Evolutionary conservation across 2,888 invertebrate genomes (phyloP), one percentile per base, ranked within the genome.

Genomic region (Caenorhabditis parvicauda): DNA sequence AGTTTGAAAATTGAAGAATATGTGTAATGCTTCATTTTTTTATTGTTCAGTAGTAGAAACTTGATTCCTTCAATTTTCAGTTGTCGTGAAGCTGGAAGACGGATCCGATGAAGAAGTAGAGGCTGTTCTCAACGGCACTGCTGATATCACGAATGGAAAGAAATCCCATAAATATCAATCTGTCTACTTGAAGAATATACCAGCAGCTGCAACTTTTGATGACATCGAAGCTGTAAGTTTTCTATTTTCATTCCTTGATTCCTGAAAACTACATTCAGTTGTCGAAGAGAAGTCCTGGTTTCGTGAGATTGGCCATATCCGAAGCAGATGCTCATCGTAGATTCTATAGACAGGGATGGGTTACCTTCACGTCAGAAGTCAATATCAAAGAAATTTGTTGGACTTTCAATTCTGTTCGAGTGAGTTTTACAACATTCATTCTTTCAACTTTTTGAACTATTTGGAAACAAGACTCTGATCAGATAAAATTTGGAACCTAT

Each of bases 331-430:
- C 93, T 0, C 98, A 98, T 81, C 87, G 95, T 22, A 88, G 92
- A 41, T 98, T 95, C 90, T 90, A 91, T 83, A 88, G 98, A 14
- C 88, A 96, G 46, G 98, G 95, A 38, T 98, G 96, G 96, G 93
- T 95, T 32, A 96, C 96, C 0, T 77, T 62, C 54, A 89, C 91
- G 69, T 87, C 94, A 21, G 90, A 92, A 79, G 94, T 96, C 43
- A 95, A 96, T 83, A 96, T 98, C 70, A 96, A 96, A 82, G 96
- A 98, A 82, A 96, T 98, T 70, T 98, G 96, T 83, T 98, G 95
- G 95, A 92, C 91, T 82, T 86, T 99, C 39, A 96, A 95, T 82
- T 94, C 92, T 74, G 91, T 93, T 63, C 87, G 95, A 77, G 68
- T 76, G 17, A 32, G 7, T 44, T 1, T 43, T 46, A 14, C 0